Percentiles rank a stretch among this genome's conserved stretches.
Conservation (phyloP, 1,140 invertebrate genomes). For the Choristoneura fumiferana region DNA sequence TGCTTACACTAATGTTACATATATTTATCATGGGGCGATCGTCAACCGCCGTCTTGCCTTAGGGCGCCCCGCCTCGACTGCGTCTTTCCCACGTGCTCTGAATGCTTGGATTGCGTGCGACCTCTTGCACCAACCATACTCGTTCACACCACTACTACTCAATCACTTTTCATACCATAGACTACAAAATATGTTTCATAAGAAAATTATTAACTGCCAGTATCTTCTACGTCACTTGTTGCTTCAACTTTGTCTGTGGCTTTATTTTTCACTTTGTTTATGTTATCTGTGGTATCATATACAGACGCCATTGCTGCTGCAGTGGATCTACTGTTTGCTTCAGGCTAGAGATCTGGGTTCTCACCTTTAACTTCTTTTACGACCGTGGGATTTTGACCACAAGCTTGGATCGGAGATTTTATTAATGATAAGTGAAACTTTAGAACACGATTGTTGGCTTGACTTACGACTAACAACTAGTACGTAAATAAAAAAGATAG, state of each 20-base stretch:
- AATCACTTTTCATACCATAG: constrained; percentile 32
- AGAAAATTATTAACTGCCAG: constrained; percentile 31
- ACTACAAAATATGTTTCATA: constrained; percentile 23
- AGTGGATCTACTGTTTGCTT: constrained; percentile 73
- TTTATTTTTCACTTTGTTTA: constrained; percentile 26
- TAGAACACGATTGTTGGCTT: not conserved
- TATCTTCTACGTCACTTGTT: constrained; percentile 30
- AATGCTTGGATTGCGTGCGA: constrained; percentile 74
- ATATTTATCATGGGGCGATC: constrained; percentile 72
- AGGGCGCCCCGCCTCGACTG: constrained; percentile 58
- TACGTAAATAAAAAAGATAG: too few species aligned
- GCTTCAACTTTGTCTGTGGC: constrained; percentile 27
- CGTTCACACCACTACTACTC: constrained; percentile 44
- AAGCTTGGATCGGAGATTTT: constrained; percentile 33
- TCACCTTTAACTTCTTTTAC: constrained; percentile 60
- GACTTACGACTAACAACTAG: too few species aligned
- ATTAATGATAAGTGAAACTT: constrained; percentile 43
- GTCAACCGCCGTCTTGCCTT: constrained; percentile 68
- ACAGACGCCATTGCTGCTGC: constrained; percentile 56
- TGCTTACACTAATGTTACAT: constrained; percentile 63
- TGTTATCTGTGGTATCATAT: constrained; percentile 43
- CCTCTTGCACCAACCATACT: constrained; percentile 51
- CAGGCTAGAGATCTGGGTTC: constrained; percentile 64
- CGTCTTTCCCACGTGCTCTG: constrained; percentile 70
- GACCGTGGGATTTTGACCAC: constrained; percentile 64